These are phyloP conservation scores for Spongilla lacustris DNA, from an alignment of 37 sponge, comb jelly and placozoan species.

Conservation along the genomic window DNA sequence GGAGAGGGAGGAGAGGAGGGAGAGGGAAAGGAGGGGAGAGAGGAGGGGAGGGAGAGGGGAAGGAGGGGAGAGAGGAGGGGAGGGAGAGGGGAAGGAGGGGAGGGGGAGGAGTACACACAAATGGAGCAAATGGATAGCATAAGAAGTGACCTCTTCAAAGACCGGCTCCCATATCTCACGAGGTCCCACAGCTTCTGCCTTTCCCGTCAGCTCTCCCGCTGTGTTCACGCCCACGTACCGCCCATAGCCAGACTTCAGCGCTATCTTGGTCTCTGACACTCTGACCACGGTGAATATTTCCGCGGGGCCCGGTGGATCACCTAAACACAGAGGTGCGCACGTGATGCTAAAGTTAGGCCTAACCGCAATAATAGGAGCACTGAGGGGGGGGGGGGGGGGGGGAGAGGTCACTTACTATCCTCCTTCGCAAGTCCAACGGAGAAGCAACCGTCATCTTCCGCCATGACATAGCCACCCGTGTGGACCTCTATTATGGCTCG, in stretches of 20 bases:
- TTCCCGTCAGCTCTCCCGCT: conserved; percentile 73
- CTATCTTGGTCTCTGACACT: conserved; percentile 67
- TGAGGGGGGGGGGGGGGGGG: not conserved
- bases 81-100: not conserved
- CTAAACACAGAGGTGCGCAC: not conserved
- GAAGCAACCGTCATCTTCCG: conserved; percentile 61
- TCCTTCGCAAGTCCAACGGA: conserved; percentile 41
- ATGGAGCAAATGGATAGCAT: too few relatives aligned
- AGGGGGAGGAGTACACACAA: not conserved
- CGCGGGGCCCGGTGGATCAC: conserved; percentile 58
- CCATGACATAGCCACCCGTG: conserved; percentile 61
- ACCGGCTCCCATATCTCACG: conserved; percentile 87
- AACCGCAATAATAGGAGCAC: too few relatives aligned
- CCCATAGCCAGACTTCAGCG: conserved; percentile 81
- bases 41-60: not conserved
- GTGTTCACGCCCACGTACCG: conserved; percentile 72
- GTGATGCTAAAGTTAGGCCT: too few relatives aligned
- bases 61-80: not conserved
- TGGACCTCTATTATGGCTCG: conserved; percentile 52
- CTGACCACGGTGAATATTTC: conserved; percentile 78
- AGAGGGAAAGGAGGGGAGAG: not conserved
- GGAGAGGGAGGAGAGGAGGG: not conserved
- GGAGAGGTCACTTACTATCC: conserved; percentile 40
- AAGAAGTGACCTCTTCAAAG: conserved; percentile 70
- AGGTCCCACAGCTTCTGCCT: conserved; percentile 75